phyloP scores from a whole-genome alignment of 2,797 vertebrate species.

The Rhadinocentrus ornatus region DNA sequence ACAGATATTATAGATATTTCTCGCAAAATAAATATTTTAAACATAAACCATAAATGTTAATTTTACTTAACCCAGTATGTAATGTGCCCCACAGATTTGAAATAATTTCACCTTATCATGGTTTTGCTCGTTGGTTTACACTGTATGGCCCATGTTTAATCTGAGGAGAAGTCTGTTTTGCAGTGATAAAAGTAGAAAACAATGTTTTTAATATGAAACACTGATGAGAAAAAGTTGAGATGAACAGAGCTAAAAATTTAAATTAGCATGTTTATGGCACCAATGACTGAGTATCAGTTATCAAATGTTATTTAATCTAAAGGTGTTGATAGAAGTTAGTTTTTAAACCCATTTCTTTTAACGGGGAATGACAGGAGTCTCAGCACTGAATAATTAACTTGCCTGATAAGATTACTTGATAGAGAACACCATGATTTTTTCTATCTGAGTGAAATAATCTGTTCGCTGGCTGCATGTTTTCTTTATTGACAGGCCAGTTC shows the following conservation, averaged over 20 bases:
- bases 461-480: background rate
- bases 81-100: background rate
- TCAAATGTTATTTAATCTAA: background rate
- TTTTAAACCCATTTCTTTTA: too few species aligned
- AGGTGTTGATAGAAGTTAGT: background rate
- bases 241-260: background rate
- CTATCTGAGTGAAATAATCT: background rate
- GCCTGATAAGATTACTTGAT: background rate
- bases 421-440: background rate
- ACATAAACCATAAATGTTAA: background rate
- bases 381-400: background rate
- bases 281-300: background rate
- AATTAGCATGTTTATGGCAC: background rate
- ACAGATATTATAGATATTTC: background rate
- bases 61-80: background rate
- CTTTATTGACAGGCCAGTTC: constrained; percentile 14
- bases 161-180: background rate
- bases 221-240: background rate
- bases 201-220: background rate
- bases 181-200: background rate
- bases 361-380: background rate
- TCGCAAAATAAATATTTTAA: background rate
- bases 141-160: background rate
- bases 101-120: background rate
- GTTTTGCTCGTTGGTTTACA: constrained; percentile 3